phyloP scores from a whole-genome alignment of 1,140 invertebrate genomes.

The Caenorhabditis inopinata region DNA sequence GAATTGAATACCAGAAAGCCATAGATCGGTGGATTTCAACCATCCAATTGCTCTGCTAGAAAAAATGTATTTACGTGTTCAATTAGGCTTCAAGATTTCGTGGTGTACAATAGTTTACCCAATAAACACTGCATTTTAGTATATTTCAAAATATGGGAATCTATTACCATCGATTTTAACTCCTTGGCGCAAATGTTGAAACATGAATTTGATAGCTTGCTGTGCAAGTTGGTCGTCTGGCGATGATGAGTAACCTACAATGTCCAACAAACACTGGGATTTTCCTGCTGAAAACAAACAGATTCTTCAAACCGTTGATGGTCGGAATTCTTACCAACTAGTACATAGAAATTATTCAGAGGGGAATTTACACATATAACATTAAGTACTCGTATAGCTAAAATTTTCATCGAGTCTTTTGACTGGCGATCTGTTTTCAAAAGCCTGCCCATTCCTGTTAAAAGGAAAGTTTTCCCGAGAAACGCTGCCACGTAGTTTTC shows the following conservation, averaged over 20 bases:
- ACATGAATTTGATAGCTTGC: conserved; percentile 6
- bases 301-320: too few relatives aligned
- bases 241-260: background rate
- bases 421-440: conserved; percentile 3
- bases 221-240: background rate
- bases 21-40: too few relatives aligned
- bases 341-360: background rate
- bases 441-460: background rate
- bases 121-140: background rate
- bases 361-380: background rate
- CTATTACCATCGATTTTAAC: background rate
- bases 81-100: too few relatives aligned
- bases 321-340: background rate
- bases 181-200: background rate
- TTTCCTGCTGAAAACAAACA: background rate
- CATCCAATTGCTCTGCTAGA: too few relatives aligned
- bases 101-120: too few relatives aligned
- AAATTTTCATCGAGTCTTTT: conserved; percentile 14
- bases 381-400: background rate
- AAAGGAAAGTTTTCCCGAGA: background rate
- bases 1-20: too few relatives aligned
- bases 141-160: background rate
- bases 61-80: too few relatives aligned
- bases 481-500: background rate
- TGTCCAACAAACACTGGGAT: background rate